phyloP scores from a whole-genome alignment of 2,797 vertebrate species.

The Chelonia mydas region DNA sequence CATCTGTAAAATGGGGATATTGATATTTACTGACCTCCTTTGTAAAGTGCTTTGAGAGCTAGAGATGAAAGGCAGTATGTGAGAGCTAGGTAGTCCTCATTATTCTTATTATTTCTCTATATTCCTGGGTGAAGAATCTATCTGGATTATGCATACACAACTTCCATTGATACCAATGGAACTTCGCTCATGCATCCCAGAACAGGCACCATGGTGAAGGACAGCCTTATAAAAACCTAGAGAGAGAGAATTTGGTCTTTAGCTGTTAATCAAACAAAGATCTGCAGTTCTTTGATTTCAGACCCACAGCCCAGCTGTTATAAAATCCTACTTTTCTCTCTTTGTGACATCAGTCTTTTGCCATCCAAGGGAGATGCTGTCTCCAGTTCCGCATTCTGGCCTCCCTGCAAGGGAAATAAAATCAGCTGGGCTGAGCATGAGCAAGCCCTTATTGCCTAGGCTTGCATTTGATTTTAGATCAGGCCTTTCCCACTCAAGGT shows the following conservation, averaged over 20 bases:
- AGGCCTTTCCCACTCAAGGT: rapidly evolving
- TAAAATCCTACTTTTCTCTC: not conserved
- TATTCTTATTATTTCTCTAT: not conserved
- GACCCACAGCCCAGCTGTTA: not conserved
- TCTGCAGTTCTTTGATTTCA: not conserved
- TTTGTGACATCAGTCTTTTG: not conserved
- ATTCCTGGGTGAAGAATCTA: not conserved
- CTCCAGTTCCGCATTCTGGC: not conserved
- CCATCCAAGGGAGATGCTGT: not conserved
- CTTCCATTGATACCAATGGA: not conserved
- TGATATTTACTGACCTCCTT: not conserved
- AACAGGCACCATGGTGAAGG: not conserved
- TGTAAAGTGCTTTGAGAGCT: not conserved
- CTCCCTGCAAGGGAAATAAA: not conserved
- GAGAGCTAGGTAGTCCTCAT: not conserved
- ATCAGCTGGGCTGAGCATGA: not conserved
- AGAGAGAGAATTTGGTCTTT: not conserved
- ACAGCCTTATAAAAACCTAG: not conserved
- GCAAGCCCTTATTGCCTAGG: not conserved
- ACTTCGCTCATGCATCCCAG: not conserved
- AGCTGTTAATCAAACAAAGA: not conserved
- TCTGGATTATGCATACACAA: not conserved
- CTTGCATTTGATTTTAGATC: not conserved
- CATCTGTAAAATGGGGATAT: not conserved
- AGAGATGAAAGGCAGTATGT: not conserved